Evolutionary conservation across 1,140 invertebrate genomes (phyloP), one percentile per base, ranked within the genome.

Genomic region (Trichoplusia ni): DNA sequence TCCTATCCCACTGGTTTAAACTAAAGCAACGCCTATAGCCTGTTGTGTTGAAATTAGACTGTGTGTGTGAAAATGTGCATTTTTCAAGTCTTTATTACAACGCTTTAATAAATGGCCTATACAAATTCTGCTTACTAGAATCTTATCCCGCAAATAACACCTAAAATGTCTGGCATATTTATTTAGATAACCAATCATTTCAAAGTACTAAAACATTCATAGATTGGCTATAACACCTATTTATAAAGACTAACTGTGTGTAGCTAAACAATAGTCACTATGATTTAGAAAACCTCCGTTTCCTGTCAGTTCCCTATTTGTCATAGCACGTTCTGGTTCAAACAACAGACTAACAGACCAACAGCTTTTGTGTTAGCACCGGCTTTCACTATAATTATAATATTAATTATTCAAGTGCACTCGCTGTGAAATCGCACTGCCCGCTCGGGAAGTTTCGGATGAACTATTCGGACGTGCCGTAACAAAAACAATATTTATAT

Each of bases 311-410:
- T n/a, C 11, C 44, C 13, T 25, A 25, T 58, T 58, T 58, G 54
- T 58, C 54, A 58, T 58, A 40, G 13, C 37, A 29, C 16, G 54
- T 58, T 42, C 38, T 42, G 38, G 54, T 58, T 58, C 27, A 44
- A 42, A 58, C 27, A 42, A n/a, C 53, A 47, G 38, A 27, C 13
- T 11, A 38, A 54, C 51, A 54, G 38, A n/a, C 37, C 44, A 27
- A 44, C 37, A 37, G 54, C 54, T n/a, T 31, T 58, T 58, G 37
- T 29, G 31, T 58, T 58, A 44, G 44, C 27, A 11, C 13, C 25
- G 27, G 38, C 54, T 58, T 58, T 58, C 54, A 42, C 54, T 44
- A 58, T 44, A 58, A 58, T 44, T 58, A 58, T 31, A 44, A 31
- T 58, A 42, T 58, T 58, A 58, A 58, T 58, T 58, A 58, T 58